These are phyloP conservation scores for western clawed frog (Xenopus tropicalis) DNA, from an alignment of 2,113 vertebrate species.

Conservation along the genomic window UCB_Xtro_10.0 CM004447.2:32562001-32562500, in stretches of 20 bases:
- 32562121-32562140: background rate
- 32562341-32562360: conserved; percentile 53
- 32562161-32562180: conserved; percentile 17
- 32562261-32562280: conserved; percentile 51
- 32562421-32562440: conserved; percentile 49
- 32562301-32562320: conserved; percentile 55
- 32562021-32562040: too few relatives aligned
- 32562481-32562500: background rate
- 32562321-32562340: conserved; percentile 51
- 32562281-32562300: conserved; percentile 54
- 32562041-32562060: too few relatives aligned
- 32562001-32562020: too few relatives aligned
- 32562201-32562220: conserved; percentile 64
- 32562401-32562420: conserved; percentile 38
- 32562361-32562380: conserved; percentile 50
- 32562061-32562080: too few relatives aligned
- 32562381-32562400: conserved; percentile 45
- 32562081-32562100: too few relatives aligned
- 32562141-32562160: conserved; percentile 24
- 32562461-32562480: background rate
- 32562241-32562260: conserved; percentile 45
- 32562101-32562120: too few relatives aligned
- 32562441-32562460: conserved; percentile 15
- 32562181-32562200: background rate
- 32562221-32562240: conserved; percentile 49